A percentile compares a stretch with the other conserved stretches of the same genome.
Evolutionary conservation across 2,797 vertebrate genomes (phyloP).

Genomic region (Xiphorhynchus erythropygius): DNA sequence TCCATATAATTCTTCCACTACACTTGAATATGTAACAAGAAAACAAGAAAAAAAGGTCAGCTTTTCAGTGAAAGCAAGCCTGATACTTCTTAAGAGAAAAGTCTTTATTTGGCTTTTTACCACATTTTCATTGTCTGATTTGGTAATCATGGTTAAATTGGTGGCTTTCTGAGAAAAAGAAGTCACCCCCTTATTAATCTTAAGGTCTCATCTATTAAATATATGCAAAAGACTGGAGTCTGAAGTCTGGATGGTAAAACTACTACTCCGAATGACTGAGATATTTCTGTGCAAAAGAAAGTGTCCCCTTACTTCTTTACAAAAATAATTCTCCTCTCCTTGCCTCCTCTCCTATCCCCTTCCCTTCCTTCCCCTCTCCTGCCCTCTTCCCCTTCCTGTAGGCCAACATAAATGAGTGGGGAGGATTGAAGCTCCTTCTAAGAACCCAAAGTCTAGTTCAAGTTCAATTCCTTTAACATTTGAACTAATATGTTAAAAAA

Average conservation of each 20-base stretch:
- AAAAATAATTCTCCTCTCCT: neutral
- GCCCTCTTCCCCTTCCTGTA: neutral
- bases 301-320: neutral
- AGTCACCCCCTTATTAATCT: neutral
- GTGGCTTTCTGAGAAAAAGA: neutral
- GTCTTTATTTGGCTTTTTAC: neutral
- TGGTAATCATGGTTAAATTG: neutral
- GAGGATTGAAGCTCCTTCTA: neutral
- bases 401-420: neutral
- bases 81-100: neutral
- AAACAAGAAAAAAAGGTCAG: neutral
- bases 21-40: neutral
- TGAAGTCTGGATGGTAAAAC: neutral
- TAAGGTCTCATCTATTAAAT: neutral
- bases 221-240: neutral
- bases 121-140: neutral
- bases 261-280: neutral
- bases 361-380: neutral
- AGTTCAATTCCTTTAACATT: neutral
- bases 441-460: neutral
- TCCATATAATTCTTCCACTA: neutral
- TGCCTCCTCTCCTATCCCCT: neutral
- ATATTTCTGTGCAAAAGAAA: neutral
- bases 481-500: neutral
- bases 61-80: neutral